Percentiles rank a stretch among this genome's conserved stretches.
Evolutionary conservation across 2,797 vertebrate species (phyloP).

Genomic region (Darevskia nairensis): DNA sequence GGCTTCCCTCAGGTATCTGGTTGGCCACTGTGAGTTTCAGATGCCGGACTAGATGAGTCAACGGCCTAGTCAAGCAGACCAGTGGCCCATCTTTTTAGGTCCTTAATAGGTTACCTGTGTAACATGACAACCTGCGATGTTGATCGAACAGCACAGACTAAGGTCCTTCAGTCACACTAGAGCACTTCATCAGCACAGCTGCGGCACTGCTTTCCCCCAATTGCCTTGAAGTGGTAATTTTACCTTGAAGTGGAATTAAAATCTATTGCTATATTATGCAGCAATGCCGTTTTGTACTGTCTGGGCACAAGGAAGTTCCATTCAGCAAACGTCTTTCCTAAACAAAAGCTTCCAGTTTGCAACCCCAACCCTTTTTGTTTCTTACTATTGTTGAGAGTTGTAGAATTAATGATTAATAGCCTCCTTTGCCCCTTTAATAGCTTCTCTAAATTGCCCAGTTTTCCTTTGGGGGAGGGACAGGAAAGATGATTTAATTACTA

Average conservation of each 20-base stretch:
- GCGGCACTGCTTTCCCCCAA: neutral
- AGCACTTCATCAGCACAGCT: neutral
- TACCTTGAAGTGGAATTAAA: slow-evolving; percentile 1
- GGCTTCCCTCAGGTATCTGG: too few relatives aligned
- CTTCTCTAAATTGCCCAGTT: neutral
- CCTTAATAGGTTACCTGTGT: neutral
- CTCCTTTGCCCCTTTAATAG: neutral
- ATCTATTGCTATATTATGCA: neutral
- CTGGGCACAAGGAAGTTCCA: neutral
- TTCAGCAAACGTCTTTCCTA: neutral
- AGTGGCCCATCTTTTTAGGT: too few relatives aligned
- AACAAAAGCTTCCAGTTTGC: neutral
- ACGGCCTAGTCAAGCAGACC: too few relatives aligned
- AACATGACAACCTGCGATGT: neutral
- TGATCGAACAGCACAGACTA: neutral
- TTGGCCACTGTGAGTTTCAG: too few relatives aligned
- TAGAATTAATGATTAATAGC: neutral
- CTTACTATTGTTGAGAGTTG: neutral
- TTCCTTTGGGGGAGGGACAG: neutral
- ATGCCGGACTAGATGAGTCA: too few relatives aligned
- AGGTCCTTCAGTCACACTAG: neutral
- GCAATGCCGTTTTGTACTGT: neutral
- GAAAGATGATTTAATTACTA: neutral
- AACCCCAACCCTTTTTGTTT: neutral
- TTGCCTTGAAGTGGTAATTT: neutral